Percentiles rank a stretch among this genome's conserved stretches.
Conservation (phyloP, 2,888 invertebrate genomes). For the Rosalia funebris region DNA sequence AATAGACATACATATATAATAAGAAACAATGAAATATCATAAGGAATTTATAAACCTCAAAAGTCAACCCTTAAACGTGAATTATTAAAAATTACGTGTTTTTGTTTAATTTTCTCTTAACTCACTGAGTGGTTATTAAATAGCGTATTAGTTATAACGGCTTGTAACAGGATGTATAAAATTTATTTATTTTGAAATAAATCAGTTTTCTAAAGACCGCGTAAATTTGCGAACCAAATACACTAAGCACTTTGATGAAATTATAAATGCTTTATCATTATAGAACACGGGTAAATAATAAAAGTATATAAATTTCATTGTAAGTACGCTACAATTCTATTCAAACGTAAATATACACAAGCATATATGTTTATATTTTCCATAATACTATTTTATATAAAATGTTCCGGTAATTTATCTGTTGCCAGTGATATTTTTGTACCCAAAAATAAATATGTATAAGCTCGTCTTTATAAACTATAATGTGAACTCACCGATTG, state of each 20-base stretch:
- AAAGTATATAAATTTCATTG: neutral
- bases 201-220: neutral
- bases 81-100: too few relatives aligned
- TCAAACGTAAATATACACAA: too few relatives aligned
- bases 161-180: neutral
- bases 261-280: neutral
- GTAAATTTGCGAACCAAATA: neutral
- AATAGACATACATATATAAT: too few relatives aligned
- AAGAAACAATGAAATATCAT: too few relatives aligned
- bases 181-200: neutral
- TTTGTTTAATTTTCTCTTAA: too few relatives aligned
- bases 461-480: too few relatives aligned
- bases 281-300: neutral
- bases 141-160: too few relatives aligned
- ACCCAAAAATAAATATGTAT: neutral
- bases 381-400: neutral
- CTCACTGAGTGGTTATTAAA: too few relatives aligned
- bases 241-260: neutral
- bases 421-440: conserved; percentile 35
- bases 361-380: neutral
- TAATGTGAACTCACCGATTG: conserved; percentile 45
- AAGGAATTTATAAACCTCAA: too few relatives aligned
- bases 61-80: too few relatives aligned
- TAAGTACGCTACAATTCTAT: too few relatives aligned
- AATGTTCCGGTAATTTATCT: conserved; percentile 9